Evolutionary conservation across 2,888 invertebrate species (phyloP), one percentile per base, ranked within the genome.

Genomic region (Mimumesa dahlbomi): DNA sequence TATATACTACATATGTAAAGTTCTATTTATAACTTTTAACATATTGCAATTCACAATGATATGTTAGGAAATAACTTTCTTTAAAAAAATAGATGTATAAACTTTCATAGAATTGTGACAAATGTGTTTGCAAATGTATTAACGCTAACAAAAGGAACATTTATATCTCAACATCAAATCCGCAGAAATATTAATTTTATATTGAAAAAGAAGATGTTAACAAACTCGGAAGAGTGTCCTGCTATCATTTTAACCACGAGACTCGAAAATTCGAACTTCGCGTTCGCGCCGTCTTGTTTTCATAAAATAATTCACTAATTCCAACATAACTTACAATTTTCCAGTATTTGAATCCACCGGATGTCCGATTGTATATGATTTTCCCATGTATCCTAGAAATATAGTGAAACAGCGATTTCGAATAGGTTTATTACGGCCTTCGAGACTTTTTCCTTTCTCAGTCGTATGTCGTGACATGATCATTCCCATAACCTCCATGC

Each of bases 401-500:
- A 16, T 40, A 5, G 16, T 16, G 2, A 40, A 34, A 7, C 4
- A 34, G n/a, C 1, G n/a, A 29, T 29, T 2, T 29, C 9, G 9
- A 9, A 6, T 29, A 9, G 7, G 9, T 29, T 29, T 4, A 16
- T 40, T 40, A n/a, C n/a, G 7, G 3, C 2, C 43, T 43, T 21
- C 21, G 43, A 4, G 16, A 16, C 40, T 25, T 52, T 53, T 25
- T 13, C 25, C 34, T 11, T 36, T 22, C 9, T 34, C 7, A 59
- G 31, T 43, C 21, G 16, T 61, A 49, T 53, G 21, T 54, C 46
- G 18, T 48, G 58, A 64, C 36, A 43, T 40, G 49, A 63, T 63
- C 72, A 38, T 70, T 18, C 50, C 57, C 43, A 63, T 59, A 68
- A 64, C 63, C 68, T 54, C 61, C 45, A 34, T 53, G 31, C n/a